Percentiles rank a stretch among this genome's conserved stretches.
Conservation (phyloP, 2,113 vertebrate genomes). For the Crypturellus undulatus region DNA sequence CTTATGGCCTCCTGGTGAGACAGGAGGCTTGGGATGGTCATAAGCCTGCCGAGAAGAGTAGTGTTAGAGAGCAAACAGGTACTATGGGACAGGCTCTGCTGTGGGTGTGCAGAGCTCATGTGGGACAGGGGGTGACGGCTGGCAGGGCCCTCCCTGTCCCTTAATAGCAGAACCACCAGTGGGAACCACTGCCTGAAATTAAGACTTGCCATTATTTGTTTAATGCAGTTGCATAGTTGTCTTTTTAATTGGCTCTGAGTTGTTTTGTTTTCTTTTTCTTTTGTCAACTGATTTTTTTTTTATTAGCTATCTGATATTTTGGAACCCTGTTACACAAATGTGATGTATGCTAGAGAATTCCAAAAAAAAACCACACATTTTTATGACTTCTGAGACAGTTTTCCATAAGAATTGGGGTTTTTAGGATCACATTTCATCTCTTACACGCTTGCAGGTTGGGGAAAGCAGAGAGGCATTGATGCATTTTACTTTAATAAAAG, state of each 20-base stretch:
- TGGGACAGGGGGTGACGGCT: neutral
- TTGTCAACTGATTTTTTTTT: constrained; percentile 50
- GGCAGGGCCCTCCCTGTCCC: neutral
- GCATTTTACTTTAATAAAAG: constrained; percentile 53
- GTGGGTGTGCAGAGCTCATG: neutral
- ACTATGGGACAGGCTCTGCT: neutral
- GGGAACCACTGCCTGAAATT: neutral
- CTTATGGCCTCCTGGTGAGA: neutral
- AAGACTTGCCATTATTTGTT: constrained; percentile 32
- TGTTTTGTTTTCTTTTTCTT: neutral
- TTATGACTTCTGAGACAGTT: constrained; percentile 49
- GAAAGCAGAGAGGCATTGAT: constrained; percentile 37
- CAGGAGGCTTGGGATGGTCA: neutral
- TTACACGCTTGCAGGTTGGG: constrained; percentile 21
- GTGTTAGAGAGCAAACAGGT: neutral
- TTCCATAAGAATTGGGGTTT: constrained; percentile 5
- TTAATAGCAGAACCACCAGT: neutral
- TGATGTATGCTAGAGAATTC: neutral
- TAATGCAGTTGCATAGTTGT: neutral
- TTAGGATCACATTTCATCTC: constrained; percentile 27
- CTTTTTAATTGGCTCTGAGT: neutral
- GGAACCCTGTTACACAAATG: neutral
- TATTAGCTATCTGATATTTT: constrained; percentile 48
- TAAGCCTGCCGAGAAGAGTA: neutral
- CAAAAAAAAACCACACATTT: constrained; percentile 30